Base-by-base conservation (phyloP, 2,888 invertebrate genomes). In the Tinea semifulvella region DNA sequence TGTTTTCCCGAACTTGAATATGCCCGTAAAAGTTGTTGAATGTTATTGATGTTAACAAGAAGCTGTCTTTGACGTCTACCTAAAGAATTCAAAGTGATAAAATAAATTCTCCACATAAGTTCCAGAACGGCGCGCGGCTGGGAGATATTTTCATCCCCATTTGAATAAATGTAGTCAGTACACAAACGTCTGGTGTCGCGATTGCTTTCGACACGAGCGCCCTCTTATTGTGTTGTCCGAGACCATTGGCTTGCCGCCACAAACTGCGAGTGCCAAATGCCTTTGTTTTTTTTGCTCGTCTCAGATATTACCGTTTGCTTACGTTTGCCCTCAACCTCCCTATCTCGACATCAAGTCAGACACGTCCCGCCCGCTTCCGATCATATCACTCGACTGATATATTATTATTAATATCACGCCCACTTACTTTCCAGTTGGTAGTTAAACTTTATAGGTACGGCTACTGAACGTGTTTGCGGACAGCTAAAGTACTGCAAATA, bases 191-290 rank as follows among this genome's bases (percentile, higher is more conserved):
- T 44, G n/a, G 35, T 20, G 44, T 35, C 44, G 35, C 40, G 65
- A 72, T 73, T 71, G 72, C 65, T 68, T 68, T 68, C 49, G 48
- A 46, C 46, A 47, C 63, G 65, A 67, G 60, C 58, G 55, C 61
- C 62, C 67, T 67, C 68, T 73, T 77, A 75, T 74, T 75, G 71
- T 76, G 69, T 70, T 73, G 69, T 68, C 59, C 58, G 57, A 60
- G 60, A 58, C 53, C 45, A 46, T 65, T 72, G 74, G 72, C 73
- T 66, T 60, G 54, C 61, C 60, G 70, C 75, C 71, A 68, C 64
- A 57, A 57, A 56, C 58, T 47, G 52, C 27, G 11, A 52, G 59
- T 60, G 61, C 65, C 63, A 63, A 68, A 69, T 63, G 58, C 65
- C 38, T 27, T 31, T 13, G 11, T 31, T 39, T 67, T 72, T 70